Evolutionary conservation across 2,797 vertebrate species (phyloP), one percentile per base, ranked within the genome.

Genomic region (Champsocephalus gunnari): DNA sequence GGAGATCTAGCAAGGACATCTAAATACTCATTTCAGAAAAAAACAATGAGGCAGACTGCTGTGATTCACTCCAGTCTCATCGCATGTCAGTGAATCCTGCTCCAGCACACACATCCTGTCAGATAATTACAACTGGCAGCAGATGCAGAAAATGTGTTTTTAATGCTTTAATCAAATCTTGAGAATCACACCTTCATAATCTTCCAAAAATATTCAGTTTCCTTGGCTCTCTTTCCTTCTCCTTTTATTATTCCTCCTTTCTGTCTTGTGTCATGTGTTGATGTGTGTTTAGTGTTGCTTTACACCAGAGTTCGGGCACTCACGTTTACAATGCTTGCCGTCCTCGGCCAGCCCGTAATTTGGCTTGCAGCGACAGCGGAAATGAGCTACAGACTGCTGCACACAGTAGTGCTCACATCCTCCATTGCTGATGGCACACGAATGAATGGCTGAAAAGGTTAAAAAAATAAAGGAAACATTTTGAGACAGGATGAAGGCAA

Each of bases 391-490:
- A 0, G 95, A 96, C 88, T 97, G 93, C 93, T 97, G 97, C 70
- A 97, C 81, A 0, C 97, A 99, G 67, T 94, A 86, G 14, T 99
- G 98, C 58, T 99, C 96, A 0, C 98, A 99, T 80, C 98, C 97
- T 0, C 98, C 98, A 0, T 98, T 98, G 83, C 94, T 93, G 73
- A 97, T 63, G 16, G 95, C 71, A 0, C 97, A 99, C 0, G 96
- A 94, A 83, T 91, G 94, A 65, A 97, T 72, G 1, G 94, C 98
- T 99, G 48, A 0, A 84, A 64, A 73, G 24, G 41, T 1, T 38
- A 38, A 2, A 9, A 62, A 50, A 68, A 32, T 64, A 24, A 24
- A 41, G 3, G 13, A 70, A 61, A 71, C 49, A 64, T 2, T 45
- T 14, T 56, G 12, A 41, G 47, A 68, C 1, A 34, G 4, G 6